Base-by-base conservation (phyloP, 1,140 invertebrate genomes). In the Druon quercuslanigerum region DNA sequence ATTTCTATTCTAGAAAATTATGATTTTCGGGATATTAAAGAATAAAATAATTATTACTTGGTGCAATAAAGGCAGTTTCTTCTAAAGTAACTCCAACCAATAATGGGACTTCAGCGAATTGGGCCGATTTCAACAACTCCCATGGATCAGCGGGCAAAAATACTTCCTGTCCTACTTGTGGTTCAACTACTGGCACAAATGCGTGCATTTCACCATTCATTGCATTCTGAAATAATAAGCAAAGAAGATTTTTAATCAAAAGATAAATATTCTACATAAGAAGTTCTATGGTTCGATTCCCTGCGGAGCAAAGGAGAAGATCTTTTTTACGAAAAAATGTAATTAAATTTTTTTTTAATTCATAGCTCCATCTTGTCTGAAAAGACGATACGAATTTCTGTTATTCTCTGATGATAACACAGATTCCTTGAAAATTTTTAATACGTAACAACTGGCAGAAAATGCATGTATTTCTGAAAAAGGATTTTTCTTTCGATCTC, bases 141-240 rank as follows among this genome's bases (percentile, higher is more conserved):
- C 93, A 91, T 3, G 94, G 94, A 83, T 92, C 90, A 50, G 88
- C 88, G 0, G 92, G 92, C 4, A 96, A 83, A 83, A 96, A 96
- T n/a, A 94, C 92, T 25, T 92, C 93, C 73, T 90, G 87, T 3
- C 89, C 90, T 2, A 86, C 52, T 40, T 93, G 89, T 0, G 92
- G 92, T 83, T 96, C 95, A 5, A 95, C 88, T 0, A 93, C 93
- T 0, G 95, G 95, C 51, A 95, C 94, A 81, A 95, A 95, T 2
- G 94, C 75, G 16, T 73, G 11, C 33, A 83, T 71, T 8, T 83
- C 80, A 3, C 88, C 90, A 75, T 83, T 86, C 71, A 88, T 46
- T 3, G 40, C 12, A 60, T 88, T 87, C 90, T 91, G 77, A 25
- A 78, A 77, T 1, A 51, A 56, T 70, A 16, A 79, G 76, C 46